Evolutionary conservation across 1,140 invertebrate genomes (phyloP).

Genomic region (Pseudomyrmex cubaensis): DNA sequence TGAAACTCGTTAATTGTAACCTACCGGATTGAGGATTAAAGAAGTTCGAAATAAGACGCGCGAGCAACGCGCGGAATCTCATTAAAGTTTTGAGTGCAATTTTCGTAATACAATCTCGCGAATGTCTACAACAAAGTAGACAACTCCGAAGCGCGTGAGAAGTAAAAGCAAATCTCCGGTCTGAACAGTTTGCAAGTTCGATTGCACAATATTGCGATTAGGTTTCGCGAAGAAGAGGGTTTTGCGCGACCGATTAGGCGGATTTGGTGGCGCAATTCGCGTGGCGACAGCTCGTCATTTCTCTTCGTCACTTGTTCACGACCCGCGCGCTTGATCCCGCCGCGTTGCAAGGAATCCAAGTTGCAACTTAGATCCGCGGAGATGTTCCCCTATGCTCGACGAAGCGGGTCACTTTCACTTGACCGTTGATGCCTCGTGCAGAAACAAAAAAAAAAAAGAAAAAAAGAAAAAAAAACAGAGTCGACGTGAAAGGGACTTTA

Average conservation of each 20-base stretch:
- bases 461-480: too few species aligned
- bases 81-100: constrained; percentile 1
- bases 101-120: not conserved
- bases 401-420: constrained; percentile 77
- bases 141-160: constrained; percentile 35
- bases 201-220: constrained; percentile 41
- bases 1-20: not conserved
- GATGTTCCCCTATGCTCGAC: constrained; percentile 30
- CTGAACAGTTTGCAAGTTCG: constrained; percentile 26
- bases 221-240: not conserved
- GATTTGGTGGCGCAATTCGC: constrained; percentile 38
- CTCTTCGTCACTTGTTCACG: constrained; percentile 16
- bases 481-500: constrained; percentile 46
- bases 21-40: not conserved
- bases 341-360: constrained; percentile 8
- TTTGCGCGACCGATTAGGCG: constrained; percentile 13
- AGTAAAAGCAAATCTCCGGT: constrained; percentile 38
- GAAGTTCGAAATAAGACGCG: not conserved
- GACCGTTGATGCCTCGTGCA: constrained; percentile 62
- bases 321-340: constrained; percentile 1
- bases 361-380: constrained; percentile 38
- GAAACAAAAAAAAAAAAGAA: not conserved
- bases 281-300: constrained; percentile 30
- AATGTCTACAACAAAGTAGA: not conserved
- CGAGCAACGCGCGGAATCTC: not conserved